These are phyloP conservation scores for Cataglyphis hispanica DNA, from an alignment of 1,140 invertebrate species.

Conservation along the genomic window DNA sequence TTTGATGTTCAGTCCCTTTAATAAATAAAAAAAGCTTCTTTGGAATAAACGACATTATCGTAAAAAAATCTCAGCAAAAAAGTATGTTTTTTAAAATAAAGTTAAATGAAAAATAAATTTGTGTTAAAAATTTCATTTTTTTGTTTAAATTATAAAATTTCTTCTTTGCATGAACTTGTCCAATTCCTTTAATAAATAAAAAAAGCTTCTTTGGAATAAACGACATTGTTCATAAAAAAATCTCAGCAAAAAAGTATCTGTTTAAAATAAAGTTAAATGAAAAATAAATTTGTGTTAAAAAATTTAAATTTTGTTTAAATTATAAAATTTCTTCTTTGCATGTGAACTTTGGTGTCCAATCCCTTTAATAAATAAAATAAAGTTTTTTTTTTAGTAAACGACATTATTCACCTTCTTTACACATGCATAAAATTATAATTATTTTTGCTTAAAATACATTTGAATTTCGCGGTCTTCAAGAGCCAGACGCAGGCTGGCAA, in stretches of 20 bases:
- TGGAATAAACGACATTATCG: too few species aligned
- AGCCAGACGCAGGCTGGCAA: too few species aligned
- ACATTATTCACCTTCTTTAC: neutral
- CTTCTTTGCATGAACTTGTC: neutral
- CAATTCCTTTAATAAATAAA: too few species aligned
- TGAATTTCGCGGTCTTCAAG: too few species aligned
- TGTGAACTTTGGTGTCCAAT: neutral
- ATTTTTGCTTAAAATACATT: neutral
- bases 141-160: slow-evolving; percentile 16
- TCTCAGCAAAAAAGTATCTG: neutral
- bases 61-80: neutral
- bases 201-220: too few species aligned
- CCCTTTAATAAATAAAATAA: neutral
- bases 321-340: slow-evolving; percentile 8
- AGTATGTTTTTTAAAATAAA: neutral
- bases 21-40: too few species aligned
- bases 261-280: neutral
- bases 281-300: neutral
- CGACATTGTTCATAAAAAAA: too few species aligned
- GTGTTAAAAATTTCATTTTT: neutral
- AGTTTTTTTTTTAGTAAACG: neutral
- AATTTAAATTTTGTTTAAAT: neutral
- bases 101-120: neutral
- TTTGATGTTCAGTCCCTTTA: too few species aligned
- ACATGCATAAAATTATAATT: neutral